Percentiles rank a stretch among this genome's conserved stretches.
Evolutionary conservation across 2,113 vertebrate species (phyloP).

Genomic region (Chelonoidis abingdonii): DNA sequence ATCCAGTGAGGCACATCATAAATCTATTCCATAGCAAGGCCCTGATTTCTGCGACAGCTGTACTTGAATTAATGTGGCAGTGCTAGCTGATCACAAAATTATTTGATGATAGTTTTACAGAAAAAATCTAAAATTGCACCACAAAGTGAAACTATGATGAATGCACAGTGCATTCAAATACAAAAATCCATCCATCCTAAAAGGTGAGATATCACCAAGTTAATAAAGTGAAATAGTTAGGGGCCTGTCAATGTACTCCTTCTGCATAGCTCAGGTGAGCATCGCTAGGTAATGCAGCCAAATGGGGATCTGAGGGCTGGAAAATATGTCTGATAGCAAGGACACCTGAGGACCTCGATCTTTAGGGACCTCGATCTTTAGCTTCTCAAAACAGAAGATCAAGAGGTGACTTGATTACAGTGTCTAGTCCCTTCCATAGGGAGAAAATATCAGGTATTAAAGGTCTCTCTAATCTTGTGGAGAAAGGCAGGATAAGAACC

Average conservation of each 20-base stretch:
- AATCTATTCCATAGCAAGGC: background rate
- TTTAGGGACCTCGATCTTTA: background rate
- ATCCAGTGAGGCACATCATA: background rate
- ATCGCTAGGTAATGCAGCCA: background rate
- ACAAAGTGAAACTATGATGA: conserved; percentile 17
- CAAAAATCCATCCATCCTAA: background rate
- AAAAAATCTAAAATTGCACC: background rate
- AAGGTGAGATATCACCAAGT: background rate
- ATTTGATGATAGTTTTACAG: background rate
- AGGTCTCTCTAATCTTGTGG: background rate
- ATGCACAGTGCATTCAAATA: background rate
- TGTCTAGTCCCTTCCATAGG: background rate
- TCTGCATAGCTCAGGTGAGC: background rate
- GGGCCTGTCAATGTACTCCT: background rate
- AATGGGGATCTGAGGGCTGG: background rate
- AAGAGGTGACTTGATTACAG: background rate
- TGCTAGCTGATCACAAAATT: background rate
- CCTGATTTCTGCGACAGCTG: background rate
- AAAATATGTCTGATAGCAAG: background rate
- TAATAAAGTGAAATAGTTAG: background rate
- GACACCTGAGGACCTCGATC: background rate
- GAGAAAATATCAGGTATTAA: background rate
- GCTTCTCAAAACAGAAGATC: background rate
- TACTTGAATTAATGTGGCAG: background rate
- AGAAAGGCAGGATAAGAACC: background rate